Evolutionary conservation across 1,140 invertebrate genomes (phyloP).

Genomic region (Bilobella aurantiaca): DNA sequence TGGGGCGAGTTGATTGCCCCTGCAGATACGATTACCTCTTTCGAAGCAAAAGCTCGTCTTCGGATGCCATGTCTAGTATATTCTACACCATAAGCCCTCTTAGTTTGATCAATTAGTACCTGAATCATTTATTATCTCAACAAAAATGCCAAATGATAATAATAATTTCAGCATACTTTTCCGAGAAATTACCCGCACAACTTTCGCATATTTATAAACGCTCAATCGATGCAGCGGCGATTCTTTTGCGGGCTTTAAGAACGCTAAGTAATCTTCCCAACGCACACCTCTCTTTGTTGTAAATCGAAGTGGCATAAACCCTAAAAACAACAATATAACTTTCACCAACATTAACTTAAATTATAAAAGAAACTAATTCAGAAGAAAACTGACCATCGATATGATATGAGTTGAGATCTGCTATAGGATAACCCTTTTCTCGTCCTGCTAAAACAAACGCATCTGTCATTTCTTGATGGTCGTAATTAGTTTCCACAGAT

Average conservation of each 20-base stretch:
- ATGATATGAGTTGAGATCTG: not conserved
- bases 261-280: slow-evolving; percentile 2
- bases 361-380: not conserved
- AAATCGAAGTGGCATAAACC: not conserved
- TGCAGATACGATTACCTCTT: slow-evolving; percentile 6
- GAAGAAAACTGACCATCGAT: not conserved
- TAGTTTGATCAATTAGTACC: not conserved
- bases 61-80: not conserved
- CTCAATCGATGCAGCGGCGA: not conserved
- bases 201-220: slow-evolving; percentile 1
- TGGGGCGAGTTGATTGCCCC: slow-evolving; percentile 1
- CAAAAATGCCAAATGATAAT: not conserved
- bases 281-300: not conserved
- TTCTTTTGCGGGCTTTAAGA: slow-evolving; percentile 5
- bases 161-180: not conserved
- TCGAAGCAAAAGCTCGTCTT: not conserved
- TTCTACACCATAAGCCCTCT: slow-evolving; percentile 4
- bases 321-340: not conserved
- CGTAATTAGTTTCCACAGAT: not conserved
- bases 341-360: not conserved
- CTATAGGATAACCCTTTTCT: not conserved
- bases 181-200: not conserved
- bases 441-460: not conserved
- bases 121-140: no score
- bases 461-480: not conserved